phyloP scores from a whole-genome alignment of 1,140 invertebrate genomes.

The Heliconius nattereri region DNA sequence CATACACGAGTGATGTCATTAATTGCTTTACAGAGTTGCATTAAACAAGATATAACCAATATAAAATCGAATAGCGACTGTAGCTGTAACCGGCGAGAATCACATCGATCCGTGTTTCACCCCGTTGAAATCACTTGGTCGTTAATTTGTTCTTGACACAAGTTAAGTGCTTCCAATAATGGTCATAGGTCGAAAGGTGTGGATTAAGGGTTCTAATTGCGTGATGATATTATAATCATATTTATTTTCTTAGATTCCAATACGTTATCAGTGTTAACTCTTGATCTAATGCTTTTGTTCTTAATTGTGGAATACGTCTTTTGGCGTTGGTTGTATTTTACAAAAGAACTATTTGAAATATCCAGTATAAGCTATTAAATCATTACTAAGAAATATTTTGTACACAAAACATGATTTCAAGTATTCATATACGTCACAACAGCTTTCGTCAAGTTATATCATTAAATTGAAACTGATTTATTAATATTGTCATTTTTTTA shows the following conservation, averaged over 20 bases:
- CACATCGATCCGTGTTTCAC: constrained; percentile 27
- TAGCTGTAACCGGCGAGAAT: constrained; percentile 24
- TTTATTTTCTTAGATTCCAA: background rate
- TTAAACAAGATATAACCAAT: constrained; percentile 5
- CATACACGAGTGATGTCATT: background rate
- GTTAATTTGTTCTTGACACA: constrained; percentile 28
- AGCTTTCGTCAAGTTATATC: too few relatives aligned
- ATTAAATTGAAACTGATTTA: background rate
- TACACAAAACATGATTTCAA: too few relatives aligned
- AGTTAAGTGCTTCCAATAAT: constrained; percentile 28
- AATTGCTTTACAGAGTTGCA: background rate
- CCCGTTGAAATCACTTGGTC: constrained; percentile 33
- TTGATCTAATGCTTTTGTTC: background rate
- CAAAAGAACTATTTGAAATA: too few relatives aligned
- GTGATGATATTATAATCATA: constrained; percentile 3
- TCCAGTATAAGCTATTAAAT: too few relatives aligned
- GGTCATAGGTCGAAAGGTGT: constrained; percentile 29
- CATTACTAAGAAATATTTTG: too few relatives aligned
- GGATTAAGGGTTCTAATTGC: constrained; percentile 12
- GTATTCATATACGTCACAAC: too few relatives aligned
- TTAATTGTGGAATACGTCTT: too few relatives aligned
- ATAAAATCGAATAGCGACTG: constrained; percentile 9
- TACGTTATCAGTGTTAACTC: too few relatives aligned
- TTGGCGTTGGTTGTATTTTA: too few relatives aligned
- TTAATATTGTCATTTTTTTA: background rate